Evolutionary conservation across 2,113 vertebrate genomes (phyloP), one percentile per base, ranked within the genome.

Genomic region (Uria aalge): DNA sequence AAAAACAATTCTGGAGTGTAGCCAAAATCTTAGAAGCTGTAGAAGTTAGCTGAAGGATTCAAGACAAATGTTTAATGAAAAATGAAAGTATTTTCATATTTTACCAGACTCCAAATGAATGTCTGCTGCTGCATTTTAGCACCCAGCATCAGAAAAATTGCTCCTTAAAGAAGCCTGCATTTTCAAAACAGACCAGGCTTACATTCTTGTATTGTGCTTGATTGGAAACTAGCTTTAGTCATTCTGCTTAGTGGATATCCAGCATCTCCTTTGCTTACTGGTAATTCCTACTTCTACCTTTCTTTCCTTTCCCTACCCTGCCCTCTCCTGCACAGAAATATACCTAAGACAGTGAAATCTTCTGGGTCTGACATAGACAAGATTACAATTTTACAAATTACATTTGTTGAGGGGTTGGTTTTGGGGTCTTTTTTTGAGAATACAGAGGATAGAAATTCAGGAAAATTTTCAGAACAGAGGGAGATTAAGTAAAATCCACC

Each of bases 401-500:
- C 9, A 30, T 82, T 77, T 63, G 18, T 60, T 63, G 66, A 9
- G 41, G 16, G 30, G 9, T 29, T 80, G 15, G 2, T 56, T 62
- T 83, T 43, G 23, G 64, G 24, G 2, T 29, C 64, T 23, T 71
- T 67, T 72, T 57, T 78, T 81, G 11, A 79, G 62, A 91, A 84
- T 48, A 47, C 8, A 34, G 52, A 56, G 50, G 40, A 81, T 32
- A 60, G 81, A 89, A 85, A 85, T 3, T 27, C 78, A 88, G 76
- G 76, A 29, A 75, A 75, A 66, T 57, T 40, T 76, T 93, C 82
- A 90, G 91, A 96, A 94, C 73, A 41, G 84, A 56, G 78, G 34
- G 50, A 80, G 26, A 79, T 87, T 43, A 95, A 96, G 92, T 87
- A 83, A 94, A 96, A 97, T 95, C 96, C 90, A 77, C 90, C 91